Evolutionary conservation across 1,140 invertebrate species (phyloP), one percentile per base, ranked within the genome.

Genomic region (Brachionus paranguensis): DNA sequence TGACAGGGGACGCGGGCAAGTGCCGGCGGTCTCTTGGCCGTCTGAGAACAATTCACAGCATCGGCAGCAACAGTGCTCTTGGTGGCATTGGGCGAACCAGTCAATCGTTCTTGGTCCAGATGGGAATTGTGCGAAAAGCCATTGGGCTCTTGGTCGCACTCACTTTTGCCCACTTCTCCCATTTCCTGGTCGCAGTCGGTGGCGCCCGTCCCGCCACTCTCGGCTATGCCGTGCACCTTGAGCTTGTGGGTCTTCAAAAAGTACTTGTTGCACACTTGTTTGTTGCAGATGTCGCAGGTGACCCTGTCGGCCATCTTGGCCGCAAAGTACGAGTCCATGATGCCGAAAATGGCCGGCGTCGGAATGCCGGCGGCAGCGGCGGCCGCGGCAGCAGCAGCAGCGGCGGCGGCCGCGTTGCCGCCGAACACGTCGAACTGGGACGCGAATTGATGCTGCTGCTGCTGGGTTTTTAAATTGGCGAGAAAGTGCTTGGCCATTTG

Each of bases 201-300:
- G 14, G 20, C 50, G 84, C 43, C 43, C 29, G 17, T 14, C 0
- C 11, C n/a, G 74, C 76, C 29, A 78, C 24, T 45, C 24, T 86
- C 84, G 29, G 87, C 88, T 45, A 99, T 97, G 14, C 96, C 96
- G 89, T 99, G 97, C 94, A 99, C 98, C 88, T 98, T 94, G 86
- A 98, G 93, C 95, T 99, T 99, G 90, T 99, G 97, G 0, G 96
- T 99, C 88, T 98, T 96, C 93, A 99, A 96, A 88, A 99, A 99
- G 87, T 99, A 99, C 89, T 99, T 99, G 90, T 99, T 99, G 90
- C 97, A 99, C 43, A 98, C 89, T 89, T 83, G 78, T 90, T 99
- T 99, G 90, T 99, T 98, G 90, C 98, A 99, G 84, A 99, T 97
- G 88, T 98, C 96, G 89, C 98, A 99, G 96, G 65, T 91, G 87